phyloP scores from a whole-genome alignment of 2,797 vertebrate genomes.

The Botia kubotai region DNA sequence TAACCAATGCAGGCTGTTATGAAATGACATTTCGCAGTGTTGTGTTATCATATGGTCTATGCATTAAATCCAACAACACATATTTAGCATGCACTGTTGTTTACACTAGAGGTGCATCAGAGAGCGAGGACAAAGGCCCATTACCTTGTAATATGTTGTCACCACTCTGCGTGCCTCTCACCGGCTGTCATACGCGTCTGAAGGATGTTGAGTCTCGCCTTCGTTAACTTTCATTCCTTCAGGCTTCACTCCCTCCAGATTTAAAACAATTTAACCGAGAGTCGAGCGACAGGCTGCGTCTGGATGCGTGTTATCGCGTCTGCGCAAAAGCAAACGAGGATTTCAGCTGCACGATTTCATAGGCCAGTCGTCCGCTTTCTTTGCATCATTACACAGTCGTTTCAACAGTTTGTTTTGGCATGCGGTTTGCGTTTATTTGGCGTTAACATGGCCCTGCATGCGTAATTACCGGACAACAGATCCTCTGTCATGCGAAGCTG shows the following conservation, averaged over 20 bases:
- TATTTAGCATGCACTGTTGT: neutral
- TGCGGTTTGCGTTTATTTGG: neutral
- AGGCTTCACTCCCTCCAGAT: neutral
- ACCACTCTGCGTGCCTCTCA: conserved; percentile 8
- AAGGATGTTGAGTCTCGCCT: neutral
- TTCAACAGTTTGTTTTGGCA: neutral
- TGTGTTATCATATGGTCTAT: too few relatives aligned
- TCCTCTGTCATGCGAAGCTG: neutral
- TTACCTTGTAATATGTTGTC: conserved; percentile 26
- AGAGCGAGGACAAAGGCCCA: conserved; percentile 12
- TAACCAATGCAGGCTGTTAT: too few relatives aligned
- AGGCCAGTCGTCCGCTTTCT: neutral
- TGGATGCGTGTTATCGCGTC: neutral
- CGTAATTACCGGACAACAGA: neutral
- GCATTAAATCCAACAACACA: neutral
- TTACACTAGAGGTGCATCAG: neutral
- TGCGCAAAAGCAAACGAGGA: neutral
- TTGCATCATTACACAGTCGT: neutral
- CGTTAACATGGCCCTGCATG: neutral
- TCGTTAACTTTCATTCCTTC: conserved; percentile 15
- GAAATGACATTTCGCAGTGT: neutral
- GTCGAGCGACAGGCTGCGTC: conserved; percentile 2
- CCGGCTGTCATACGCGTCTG: neutral
- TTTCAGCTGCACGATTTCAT: neutral
- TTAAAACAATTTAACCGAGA: neutral